Percentiles rank a stretch among this genome's conserved stretches.
Conservation (phyloP, 2,113 vertebrate species). For the Rallus limicola region DNA sequence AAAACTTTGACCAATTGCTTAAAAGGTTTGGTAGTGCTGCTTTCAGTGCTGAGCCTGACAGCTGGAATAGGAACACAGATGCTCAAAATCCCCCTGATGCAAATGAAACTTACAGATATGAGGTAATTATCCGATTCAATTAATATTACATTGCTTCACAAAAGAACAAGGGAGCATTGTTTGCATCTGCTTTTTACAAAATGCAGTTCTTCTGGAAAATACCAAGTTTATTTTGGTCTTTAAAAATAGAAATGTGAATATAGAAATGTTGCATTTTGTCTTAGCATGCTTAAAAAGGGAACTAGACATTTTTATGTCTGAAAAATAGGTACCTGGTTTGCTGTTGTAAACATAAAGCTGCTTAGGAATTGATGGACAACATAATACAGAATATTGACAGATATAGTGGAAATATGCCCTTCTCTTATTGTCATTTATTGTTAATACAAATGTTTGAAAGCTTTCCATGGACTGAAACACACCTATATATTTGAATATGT, state of each 20-base stretch:
- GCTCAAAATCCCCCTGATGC: not conserved
- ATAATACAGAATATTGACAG: not conserved
- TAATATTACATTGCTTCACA: not conserved
- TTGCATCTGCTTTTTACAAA: not conserved
- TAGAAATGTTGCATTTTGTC: not conserved
- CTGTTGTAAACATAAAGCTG: not conserved
- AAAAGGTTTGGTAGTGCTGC: slow-evolving; percentile 65
- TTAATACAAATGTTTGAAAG: not conserved
- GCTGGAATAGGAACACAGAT: slow-evolving; percentile 37
- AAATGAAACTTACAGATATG: slow-evolving; percentile 73
- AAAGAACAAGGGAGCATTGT: not conserved
- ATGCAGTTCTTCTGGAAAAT: not conserved
- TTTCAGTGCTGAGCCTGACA: slow-evolving; percentile 55
- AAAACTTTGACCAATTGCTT: slow-evolving; percentile 85
- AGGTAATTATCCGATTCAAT: slow-evolving; percentile 41
- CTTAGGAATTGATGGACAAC: not conserved
- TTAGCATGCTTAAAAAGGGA: not conserved
- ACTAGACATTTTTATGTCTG: not conserved
- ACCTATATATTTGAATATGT: not conserved
- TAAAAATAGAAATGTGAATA: not conserved
- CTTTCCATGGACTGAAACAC: not conserved
- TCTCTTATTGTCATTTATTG: not conserved
- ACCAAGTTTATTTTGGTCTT: not conserved
- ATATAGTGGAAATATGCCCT: not conserved
- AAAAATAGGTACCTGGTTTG: not conserved